These are phyloP conservation scores for Vanessa tameamea DNA, from an alignment of 1,140 invertebrate species.

Conservation along the genomic window DNA sequence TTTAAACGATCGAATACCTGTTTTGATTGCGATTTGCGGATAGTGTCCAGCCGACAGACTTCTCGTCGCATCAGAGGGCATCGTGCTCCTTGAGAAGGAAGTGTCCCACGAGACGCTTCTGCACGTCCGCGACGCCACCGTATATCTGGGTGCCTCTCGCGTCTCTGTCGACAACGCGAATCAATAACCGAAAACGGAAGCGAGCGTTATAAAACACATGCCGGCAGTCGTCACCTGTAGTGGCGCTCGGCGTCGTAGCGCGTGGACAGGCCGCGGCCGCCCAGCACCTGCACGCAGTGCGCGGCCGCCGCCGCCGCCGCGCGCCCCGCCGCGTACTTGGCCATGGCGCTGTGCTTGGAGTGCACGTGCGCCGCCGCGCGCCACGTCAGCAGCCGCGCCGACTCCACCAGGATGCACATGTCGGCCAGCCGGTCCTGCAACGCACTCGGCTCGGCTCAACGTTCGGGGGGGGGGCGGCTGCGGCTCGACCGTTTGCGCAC, in stretches of 20 bases:
- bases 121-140: constrained; percentile 95
- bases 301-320: constrained; percentile 91
- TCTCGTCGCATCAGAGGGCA: constrained; percentile 55
- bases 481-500: constrained; percentile 51
- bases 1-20: too few species aligned
- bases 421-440: constrained; percentile 86
- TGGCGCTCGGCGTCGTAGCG: constrained; percentile 94
- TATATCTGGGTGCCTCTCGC: constrained; percentile 93
- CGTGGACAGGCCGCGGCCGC: constrained; percentile 93
- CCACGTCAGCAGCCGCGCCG: constrained; percentile 90
- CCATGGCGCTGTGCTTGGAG: constrained; percentile 91
- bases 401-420: constrained; percentile 90
- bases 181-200: too few species aligned
- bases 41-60: neutral
- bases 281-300: constrained; percentile 92
- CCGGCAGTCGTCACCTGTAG: constrained; percentile 80
- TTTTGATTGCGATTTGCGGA: too few species aligned
- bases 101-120: constrained; percentile 91
- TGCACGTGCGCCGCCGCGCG: constrained; percentile 84
- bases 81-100: constrained; percentile 72
- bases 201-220: too few species aligned
- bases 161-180: constrained; percentile 79
- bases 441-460: too few species aligned
- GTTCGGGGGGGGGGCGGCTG: too few species aligned
- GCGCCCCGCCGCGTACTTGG: constrained; percentile 92